Base-by-base conservation (phyloP, 2,888 invertebrate genomes). In the Craniophora ligustri region DNA sequence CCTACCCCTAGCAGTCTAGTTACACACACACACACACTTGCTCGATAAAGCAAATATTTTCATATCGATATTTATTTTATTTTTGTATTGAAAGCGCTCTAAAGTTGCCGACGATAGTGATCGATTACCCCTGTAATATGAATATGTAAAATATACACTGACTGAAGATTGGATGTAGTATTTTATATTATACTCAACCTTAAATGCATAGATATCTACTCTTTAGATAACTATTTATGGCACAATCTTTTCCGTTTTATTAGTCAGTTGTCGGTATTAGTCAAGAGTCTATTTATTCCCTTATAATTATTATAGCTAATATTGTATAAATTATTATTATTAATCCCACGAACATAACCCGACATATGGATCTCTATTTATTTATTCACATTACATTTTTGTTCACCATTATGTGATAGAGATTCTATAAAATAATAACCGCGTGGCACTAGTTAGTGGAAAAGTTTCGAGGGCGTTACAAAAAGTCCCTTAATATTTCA, bases 81-180 rank as follows among this genome's bases (percentile, higher is more conserved):
- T 55, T 57, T 49, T 19, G n/a, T 19, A 54, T 41, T 51, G 44
- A 57, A 55, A 59, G 18, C 30, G 28, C 26, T 67, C 39, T 39
- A 53, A 67, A 60, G 59, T 59, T 51, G 30, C 41, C 50, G 31
- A 36, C 53, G 40, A 21, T 51, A 48, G 46, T 72, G 69, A 70
- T 72, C 57, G 69, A 69, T 69, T 55, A 32, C 49, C 35, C 14
- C 30, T 44, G 42, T 57, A 59, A 54, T 48, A 45, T 56, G 53
- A 50, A 62, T 59, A 62, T 62, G 47, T 61, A 44, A 59, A 61
- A 36, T 38, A 18, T 41, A 19, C 45, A 46, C 8, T 48, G 41
- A 50, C 23, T 14, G 32, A 38, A 10, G 14, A 66, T 13, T 8
- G 6, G 6, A 38, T 35, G 19, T 42, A 23, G 44, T 38, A 19